Evolutionary conservation across 2,797 vertebrate genomes (phyloP), one percentile per base, ranked within the genome.

Genomic region (Eospalax fontanierii): DNA sequence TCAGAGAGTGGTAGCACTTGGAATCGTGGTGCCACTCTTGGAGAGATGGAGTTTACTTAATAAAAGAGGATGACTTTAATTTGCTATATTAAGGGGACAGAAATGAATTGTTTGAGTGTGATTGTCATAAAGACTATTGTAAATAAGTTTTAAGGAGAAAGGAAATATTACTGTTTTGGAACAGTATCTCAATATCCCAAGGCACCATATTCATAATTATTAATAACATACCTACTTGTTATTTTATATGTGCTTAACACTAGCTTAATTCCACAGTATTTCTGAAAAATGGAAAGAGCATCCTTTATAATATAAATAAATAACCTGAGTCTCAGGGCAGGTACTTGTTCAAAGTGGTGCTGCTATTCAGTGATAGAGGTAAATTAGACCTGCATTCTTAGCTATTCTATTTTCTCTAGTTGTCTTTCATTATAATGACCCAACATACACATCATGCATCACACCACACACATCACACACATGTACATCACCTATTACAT

Each of bases 41-140:
- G 92, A 92, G 89, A 80, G 33, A 87, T 79, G 16, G 4, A 33
- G 11, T 96, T 96, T 87, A 65, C 21, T 96, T 94, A 73, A 93
- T 80, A n/a, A 57, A 87, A 46, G 46, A 83, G 33, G 61, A 28
- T 0, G 1, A 16, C 80, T 28, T 97, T 93, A 92, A 2, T 33
- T 76, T 81, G 43, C 46, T 94, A 83, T 2, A 75, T 50, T 79
- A n/a, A 93, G 18, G 19, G 88, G 87, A 90, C 3, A 74, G 66
- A 91, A 96, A 89, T 66, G 87, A 94, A n/a, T 80, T 93, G 26
- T 0, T 0, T 2, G 30, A 73, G 12, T 7, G 0, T 63, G 83
- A 19, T 70, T 61, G 28, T 89, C 11, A 19, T 10, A 46, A 76
- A 19, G 54, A 10, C 22, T 2, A 0, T 86, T 57, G 63, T 81